Conservation (phyloP, 2,113 vertebrate species). For the Erinaceus europaeus region DNA sequence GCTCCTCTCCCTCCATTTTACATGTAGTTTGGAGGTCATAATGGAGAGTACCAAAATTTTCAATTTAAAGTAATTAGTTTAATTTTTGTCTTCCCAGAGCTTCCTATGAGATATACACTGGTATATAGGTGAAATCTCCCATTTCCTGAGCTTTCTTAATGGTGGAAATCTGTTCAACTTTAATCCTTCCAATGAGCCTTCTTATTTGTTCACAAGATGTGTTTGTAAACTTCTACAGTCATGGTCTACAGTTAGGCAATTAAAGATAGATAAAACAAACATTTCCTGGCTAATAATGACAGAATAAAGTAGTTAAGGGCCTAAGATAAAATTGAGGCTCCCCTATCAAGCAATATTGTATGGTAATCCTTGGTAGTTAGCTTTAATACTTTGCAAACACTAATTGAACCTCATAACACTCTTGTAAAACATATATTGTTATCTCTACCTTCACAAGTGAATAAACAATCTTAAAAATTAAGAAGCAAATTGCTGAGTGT, state of each 20-base stretch:
- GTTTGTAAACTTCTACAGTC: slow-evolving; percentile 22
- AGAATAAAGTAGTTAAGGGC: not conserved
- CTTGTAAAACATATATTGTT: not conserved
- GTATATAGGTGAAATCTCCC: not conserved
- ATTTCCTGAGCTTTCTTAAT: not conserved
- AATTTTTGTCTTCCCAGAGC: not conserved
- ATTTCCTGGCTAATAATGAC: not conserved
- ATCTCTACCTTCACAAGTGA: not conserved
- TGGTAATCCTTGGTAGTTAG: not conserved
- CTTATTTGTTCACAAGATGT: slow-evolving; percentile 46
- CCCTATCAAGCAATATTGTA: not conserved
- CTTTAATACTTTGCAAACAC: not conserved
- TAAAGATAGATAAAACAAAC: not conserved
- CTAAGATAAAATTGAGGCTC: not conserved
- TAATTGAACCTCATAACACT: not conserved
- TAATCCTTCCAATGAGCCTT: slow-evolving; percentile 34
- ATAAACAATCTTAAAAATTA: not conserved
- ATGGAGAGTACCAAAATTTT: not conserved
- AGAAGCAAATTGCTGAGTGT: not conserved
- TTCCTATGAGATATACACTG: not conserved
- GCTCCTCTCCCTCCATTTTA: not conserved
- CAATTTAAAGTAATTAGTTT: not conserved
- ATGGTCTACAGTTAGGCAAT: slow-evolving; percentile 6
- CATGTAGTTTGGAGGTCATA: not conserved
- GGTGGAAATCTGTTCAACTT: slow-evolving; percentile 11